These are phyloP conservation scores for Nothobranchius furzeri DNA, from an alignment of 2,113 vertebrate genomes.

Conservation along the genomic window DNA sequence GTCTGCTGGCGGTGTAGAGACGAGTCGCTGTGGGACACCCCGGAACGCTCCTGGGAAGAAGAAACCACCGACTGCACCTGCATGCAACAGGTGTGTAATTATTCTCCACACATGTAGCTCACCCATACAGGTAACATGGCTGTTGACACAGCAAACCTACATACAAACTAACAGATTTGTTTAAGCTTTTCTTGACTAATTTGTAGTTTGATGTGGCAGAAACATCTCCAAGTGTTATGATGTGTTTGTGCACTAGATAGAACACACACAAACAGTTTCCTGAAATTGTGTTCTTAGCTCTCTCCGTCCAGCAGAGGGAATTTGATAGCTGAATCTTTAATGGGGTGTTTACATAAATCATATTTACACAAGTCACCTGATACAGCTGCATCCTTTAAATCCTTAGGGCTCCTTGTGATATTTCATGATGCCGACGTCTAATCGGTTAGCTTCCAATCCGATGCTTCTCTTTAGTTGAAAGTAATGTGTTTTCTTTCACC, in stretches of 20 bases:
- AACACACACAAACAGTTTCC: no score
- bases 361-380: no score
- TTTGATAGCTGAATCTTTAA: background rate
- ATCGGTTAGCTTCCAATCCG: background rate
- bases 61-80: conserved; percentile 80
- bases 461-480: background rate
- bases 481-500: background rate
- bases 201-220: no score
- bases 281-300: no score
- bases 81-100: background rate
- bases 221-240: no score
- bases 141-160: no score
- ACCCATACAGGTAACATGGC: no score
- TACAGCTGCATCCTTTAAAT: no score
- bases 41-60: conserved; percentile 75
- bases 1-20: conserved; percentile 90
- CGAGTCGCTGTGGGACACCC: conserved; percentile 76
- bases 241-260: background rate
- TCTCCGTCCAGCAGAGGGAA: conserved; percentile 27
- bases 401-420: background rate
- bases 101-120: background rate
- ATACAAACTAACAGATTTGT: no score
- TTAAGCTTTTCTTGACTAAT: no score
- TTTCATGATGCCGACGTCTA: background rate
- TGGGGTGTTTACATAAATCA: no score